phyloP scores from a whole-genome alignment of 2,113 vertebrate species.

The Trichechus manatus region DNA sequence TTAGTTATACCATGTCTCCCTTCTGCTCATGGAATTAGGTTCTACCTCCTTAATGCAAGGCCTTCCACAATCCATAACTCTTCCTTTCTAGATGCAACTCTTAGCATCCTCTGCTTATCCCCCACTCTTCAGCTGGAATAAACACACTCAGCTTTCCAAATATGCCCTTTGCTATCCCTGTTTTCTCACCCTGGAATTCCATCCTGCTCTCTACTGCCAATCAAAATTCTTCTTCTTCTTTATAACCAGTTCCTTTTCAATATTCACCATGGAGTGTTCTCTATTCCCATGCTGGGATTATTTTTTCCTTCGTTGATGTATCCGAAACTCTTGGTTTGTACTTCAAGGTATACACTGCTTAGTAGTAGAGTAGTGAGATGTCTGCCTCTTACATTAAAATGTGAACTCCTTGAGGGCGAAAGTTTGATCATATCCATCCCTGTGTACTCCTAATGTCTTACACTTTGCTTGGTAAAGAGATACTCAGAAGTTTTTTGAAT shows the following conservation, averaged over 20 bases:
- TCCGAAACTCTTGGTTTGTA: slow-evolving; percentile 19
- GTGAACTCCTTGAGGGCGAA: neutral
- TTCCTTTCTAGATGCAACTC: neutral
- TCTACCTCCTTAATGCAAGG: neutral
- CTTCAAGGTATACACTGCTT: neutral
- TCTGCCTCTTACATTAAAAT: neutral
- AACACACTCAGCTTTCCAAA: neutral
- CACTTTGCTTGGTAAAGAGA: neutral
- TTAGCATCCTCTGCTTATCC: neutral
- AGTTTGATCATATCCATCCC: neutral
- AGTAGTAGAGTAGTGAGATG: neutral
- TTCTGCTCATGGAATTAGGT: neutral
- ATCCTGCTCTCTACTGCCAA: neutral
- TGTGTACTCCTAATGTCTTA: neutral
- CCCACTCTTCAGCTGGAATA: neutral
- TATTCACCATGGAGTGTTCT: neutral
- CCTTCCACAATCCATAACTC: neutral
- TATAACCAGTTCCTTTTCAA: neutral
- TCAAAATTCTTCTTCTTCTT: neutral
- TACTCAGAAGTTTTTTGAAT: neutral
- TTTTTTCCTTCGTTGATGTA: neutral
- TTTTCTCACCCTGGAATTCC: neutral
- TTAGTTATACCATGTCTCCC: neutral
- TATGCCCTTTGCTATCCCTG: neutral
- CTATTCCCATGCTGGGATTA: neutral